Percentiles rank a stretch among this genome's conserved stretches.
These are phyloP conservation scores for Eucidaris tribuloides DNA, from an alignment of 35 echinoderm and acorn worm genomes.

Conservation along the genomic window DNA sequence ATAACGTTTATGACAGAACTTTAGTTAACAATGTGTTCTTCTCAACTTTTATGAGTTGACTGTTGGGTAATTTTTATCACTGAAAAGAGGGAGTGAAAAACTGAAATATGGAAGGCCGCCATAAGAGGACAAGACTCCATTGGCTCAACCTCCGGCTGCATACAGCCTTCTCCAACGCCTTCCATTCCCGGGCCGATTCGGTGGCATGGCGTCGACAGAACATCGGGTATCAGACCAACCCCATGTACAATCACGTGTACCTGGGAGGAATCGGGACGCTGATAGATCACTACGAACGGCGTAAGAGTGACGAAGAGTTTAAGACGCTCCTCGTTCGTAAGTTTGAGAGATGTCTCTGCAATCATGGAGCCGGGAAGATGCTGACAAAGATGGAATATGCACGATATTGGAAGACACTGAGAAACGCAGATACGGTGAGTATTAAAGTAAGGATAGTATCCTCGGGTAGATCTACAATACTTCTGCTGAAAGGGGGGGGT, in stretches of 20 bases:
- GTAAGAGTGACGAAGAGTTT: constrained; percentile 5
- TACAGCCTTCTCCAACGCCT: not conserved
- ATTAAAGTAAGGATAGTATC: too few species aligned
- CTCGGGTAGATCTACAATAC: too few species aligned
- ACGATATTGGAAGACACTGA: constrained; percentile 9
- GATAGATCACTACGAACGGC: not conserved
- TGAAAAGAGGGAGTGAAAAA: too few species aligned
- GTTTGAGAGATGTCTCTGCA: constrained; percentile 1
- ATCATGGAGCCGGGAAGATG: not conserved
- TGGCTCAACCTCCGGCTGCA: not conserved
- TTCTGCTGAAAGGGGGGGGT: too few species aligned
- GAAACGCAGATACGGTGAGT: constrained; percentile 10
- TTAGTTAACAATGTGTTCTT: too few species aligned
- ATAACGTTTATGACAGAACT: too few species aligned
- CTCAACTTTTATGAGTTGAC: too few species aligned
- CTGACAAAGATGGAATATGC: constrained; percentile 4
- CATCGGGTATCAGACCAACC: constrained; percentile 5
- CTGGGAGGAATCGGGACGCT: constrained; percentile 2
- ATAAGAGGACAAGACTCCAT: too few species aligned
- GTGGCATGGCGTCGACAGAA: constrained; percentile 32
- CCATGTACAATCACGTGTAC: constrained; percentile 22
- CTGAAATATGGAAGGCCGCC: too few species aligned
- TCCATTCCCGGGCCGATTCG: constrained; percentile 7
- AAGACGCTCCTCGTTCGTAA: not conserved
- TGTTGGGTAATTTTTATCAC: too few species aligned